Conservation (phyloP, 2,888 invertebrate genomes). For the Drosophila neonasuta region DNA sequence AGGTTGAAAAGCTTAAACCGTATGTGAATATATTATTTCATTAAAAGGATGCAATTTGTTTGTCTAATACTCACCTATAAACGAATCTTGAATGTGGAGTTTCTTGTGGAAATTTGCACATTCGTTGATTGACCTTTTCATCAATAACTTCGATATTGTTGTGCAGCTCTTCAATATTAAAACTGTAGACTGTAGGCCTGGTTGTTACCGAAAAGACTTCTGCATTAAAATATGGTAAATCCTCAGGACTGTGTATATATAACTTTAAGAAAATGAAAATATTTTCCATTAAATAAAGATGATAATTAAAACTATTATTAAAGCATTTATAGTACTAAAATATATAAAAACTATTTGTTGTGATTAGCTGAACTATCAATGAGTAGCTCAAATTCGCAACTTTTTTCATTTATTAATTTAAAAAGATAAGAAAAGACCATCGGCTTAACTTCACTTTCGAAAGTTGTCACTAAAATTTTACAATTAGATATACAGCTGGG, state of each 20-base stretch:
- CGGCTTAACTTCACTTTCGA: too few relatives aligned
- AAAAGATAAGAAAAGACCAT: too few relatives aligned
- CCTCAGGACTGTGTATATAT: conserved; percentile 78
- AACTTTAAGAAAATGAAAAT: conserved; percentile 37
- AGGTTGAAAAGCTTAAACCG: conserved; percentile 67
- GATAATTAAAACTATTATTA: not conserved
- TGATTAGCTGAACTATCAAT: too few relatives aligned
- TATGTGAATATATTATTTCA: not conserved
- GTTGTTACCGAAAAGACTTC: conserved; percentile 50
- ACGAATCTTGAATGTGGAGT: conserved; percentile 23
- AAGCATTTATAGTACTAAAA: too few relatives aligned
- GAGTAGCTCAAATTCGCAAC: too few relatives aligned
- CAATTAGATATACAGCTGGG: too few relatives aligned
- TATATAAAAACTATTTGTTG: too few relatives aligned
- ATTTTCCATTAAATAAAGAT: not conserved
- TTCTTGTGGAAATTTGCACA: conserved; percentile 76
- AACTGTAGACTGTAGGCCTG: conserved; percentile 54
- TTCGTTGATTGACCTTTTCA: conserved; percentile 64
- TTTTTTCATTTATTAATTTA: too few relatives aligned
- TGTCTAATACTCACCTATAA: conserved; percentile 47
- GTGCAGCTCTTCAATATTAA: conserved; percentile 72
- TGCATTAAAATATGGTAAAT: conserved; percentile 76
- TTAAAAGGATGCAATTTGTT: not conserved
- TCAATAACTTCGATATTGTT: conserved; percentile 65
- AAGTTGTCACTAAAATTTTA: too few relatives aligned